These are phyloP conservation scores for Catocala fraxini DNA, from an alignment of 2,888 invertebrate species.

Conservation along the genomic window DNA sequence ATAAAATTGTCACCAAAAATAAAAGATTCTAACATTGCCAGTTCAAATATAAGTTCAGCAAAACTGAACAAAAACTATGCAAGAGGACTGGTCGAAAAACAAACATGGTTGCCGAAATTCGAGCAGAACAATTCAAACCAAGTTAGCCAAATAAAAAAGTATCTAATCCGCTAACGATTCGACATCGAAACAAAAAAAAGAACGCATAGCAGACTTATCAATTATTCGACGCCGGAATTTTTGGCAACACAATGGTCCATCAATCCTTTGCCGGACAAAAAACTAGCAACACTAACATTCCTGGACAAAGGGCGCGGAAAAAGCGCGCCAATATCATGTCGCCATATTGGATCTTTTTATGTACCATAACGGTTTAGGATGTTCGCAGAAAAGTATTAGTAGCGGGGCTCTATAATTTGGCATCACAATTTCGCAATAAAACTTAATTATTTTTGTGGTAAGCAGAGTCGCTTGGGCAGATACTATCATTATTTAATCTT, in stretches of 20 bases:
- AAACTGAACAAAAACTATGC: conserved; percentile 47
- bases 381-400: not conserved
- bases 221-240: conserved; percentile 78
- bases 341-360: conserved; percentile 30
- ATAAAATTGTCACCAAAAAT: not conserved
- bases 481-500: no score
- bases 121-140: conserved; percentile 47
- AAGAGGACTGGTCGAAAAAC: conserved; percentile 49
- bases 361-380: conserved; percentile 12
- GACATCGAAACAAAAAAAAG: conserved; percentile 61
- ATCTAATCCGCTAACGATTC: conserved; percentile 75
- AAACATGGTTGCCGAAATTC: conserved; percentile 47
- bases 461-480: no score
- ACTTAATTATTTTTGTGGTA: no score
- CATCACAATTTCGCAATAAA: not conserved
- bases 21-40: conserved; percentile 5
- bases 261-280: conserved; percentile 72
- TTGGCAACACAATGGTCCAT: conserved; percentile 82
- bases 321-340: conserved; percentile 55
- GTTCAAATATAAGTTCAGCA: conserved; percentile 34
- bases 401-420: not conserved
- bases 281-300: conserved; percentile 76
- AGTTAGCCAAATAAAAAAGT: conserved; percentile 56
- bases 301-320: conserved; percentile 66
- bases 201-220: conserved; percentile 67